Conservation (phyloP, 2,113 vertebrate genomes). For the Ptychochromis oligacanthus region DNA sequence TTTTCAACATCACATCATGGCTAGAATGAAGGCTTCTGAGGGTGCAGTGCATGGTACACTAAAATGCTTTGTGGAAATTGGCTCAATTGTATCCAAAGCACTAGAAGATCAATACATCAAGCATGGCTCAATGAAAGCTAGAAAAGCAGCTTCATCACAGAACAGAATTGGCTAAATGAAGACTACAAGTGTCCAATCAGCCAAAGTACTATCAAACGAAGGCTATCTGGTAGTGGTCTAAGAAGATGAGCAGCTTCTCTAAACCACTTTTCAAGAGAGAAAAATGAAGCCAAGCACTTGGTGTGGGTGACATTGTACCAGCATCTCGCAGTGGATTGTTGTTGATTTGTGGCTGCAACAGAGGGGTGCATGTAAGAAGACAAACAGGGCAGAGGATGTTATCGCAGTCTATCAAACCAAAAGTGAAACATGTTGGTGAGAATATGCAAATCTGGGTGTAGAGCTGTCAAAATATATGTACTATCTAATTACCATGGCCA, state of each 20-base stretch:
- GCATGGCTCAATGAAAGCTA: neutral
- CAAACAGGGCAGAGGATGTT: neutral
- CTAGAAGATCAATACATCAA: neutral
- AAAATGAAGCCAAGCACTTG: neutral
- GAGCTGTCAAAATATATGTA: neutral
- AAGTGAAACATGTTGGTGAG: neutral
- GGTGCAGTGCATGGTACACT: accelerated
- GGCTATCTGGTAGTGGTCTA: neutral
- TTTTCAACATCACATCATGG: too few species aligned
- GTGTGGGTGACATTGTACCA: neutral
- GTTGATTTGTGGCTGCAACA: neutral
- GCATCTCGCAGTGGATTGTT: neutral
- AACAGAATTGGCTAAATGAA: neutral
- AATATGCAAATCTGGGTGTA: neutral
- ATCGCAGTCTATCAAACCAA: neutral
- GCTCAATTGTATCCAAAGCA: neutral
- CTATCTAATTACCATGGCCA: neutral
- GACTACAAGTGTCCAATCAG: neutral
- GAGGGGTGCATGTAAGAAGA: neutral
- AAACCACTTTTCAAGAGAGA: neutral
- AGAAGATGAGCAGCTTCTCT: neutral
- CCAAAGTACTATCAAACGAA: neutral
- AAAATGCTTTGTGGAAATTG: neutral
- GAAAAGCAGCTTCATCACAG: neutral
- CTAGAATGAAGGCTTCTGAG: neutral